phyloP scores from a whole-genome alignment of 2,888 invertebrate species.

The Eilema caniola region DNA sequence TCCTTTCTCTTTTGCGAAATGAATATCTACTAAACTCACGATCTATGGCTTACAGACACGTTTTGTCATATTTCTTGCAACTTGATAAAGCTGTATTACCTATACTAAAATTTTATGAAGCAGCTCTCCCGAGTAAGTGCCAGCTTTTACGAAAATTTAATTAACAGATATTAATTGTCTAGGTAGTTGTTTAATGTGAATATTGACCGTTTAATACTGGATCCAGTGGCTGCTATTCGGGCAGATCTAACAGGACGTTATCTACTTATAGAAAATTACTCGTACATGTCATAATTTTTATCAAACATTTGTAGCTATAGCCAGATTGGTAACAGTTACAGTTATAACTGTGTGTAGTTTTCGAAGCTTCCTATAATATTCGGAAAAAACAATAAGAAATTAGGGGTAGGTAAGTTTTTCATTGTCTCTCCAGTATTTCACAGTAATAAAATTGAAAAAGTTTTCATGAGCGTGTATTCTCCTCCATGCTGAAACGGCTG shows the following conservation, averaged over 20 bases:
- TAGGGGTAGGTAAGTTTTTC: not conserved
- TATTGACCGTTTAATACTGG: not conserved
- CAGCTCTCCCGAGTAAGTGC: not conserved
- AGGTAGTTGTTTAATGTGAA: not conserved
- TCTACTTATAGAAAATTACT: not conserved
- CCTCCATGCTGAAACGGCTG: not conserved
- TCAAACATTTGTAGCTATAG: not conserved
- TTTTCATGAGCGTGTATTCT: not conserved
- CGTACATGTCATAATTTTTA: not conserved
- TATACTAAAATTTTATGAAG: not conserved
- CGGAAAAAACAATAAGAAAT: not conserved
- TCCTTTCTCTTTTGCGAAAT: conserved; percentile 17
- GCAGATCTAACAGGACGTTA: not conserved
- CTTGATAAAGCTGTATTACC: not conserved
- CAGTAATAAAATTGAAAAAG: not conserved
- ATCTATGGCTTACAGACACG: not conserved
- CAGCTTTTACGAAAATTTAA: too few relatives aligned
- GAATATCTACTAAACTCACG: conserved; percentile 9
- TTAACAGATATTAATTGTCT: not conserved
- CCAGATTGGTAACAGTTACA: too few relatives aligned
- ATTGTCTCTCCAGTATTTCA: not conserved
- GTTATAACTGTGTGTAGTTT: not conserved
- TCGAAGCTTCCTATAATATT: not conserved
- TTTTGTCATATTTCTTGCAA: not conserved
- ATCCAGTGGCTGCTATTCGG: not conserved